Conservation (phyloP, 2,113 vertebrate genomes). For the Protobothrops mucrosquamatus region DNA sequence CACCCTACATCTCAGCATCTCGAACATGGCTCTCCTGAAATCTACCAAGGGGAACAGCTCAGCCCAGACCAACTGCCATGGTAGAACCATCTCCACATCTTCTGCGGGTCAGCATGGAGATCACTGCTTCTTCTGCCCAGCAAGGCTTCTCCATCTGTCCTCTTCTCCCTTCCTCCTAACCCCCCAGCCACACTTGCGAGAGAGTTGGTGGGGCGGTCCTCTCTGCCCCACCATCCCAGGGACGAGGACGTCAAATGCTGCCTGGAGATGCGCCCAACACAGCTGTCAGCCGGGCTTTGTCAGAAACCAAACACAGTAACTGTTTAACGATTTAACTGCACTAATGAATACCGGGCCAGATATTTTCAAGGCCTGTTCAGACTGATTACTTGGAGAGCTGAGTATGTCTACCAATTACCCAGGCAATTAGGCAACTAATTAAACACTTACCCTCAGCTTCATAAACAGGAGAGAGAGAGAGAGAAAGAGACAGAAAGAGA, state of each 20-base stretch:
- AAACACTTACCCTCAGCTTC: slow-evolving; percentile 98
- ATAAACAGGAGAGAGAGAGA: slow-evolving; percentile 83
- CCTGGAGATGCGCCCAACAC: slow-evolving; percentile 1
- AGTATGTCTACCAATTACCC: slow-evolving; percentile 99
- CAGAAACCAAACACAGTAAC: slow-evolving; percentile 69
- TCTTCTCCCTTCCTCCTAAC: background rate
- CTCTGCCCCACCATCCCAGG: accelerated
- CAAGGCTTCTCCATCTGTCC: slow-evolving; percentile 8
- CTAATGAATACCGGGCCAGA: slow-evolving; percentile 99
- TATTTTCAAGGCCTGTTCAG: slow-evolving; percentile 95
- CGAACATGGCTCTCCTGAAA: background rate
- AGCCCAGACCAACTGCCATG: background rate
- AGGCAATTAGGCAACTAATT: slow-evolving; percentile 99
- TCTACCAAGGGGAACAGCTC: background rate
- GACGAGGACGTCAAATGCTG: accelerated
- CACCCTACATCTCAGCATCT: background rate
- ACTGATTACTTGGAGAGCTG: slow-evolving; percentile 99
- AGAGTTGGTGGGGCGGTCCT: background rate
- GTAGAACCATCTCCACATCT: background rate
- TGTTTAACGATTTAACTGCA: slow-evolving; percentile 82
- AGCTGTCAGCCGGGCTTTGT: slow-evolving; percentile 65
- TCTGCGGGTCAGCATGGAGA: background rate
- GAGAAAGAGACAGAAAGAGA: slow-evolving; percentile 63
- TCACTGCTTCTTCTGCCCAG: background rate
- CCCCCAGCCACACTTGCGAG: accelerated